These are phyloP conservation scores for Drosophila murphyi DNA, from an alignment of 1,140 invertebrate species.

Conservation along the genomic window DNA sequence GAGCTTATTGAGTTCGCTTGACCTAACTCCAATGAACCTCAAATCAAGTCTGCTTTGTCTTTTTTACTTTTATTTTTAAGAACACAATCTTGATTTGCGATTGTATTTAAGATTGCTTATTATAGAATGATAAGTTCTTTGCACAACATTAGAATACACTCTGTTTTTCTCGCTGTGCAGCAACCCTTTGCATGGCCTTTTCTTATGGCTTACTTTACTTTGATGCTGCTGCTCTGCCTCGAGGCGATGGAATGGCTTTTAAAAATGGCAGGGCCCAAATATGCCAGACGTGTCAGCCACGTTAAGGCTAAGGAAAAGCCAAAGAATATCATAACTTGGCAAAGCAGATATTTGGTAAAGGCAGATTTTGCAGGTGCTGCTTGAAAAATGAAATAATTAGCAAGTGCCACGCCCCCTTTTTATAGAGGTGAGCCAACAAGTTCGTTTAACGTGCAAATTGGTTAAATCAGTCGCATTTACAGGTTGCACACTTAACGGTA, in stretches of 20 bases:
- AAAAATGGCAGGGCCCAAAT: slow-evolving; percentile 62
- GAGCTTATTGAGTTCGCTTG: no score
- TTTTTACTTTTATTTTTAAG: no score
- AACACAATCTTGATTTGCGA: no score
- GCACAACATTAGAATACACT: background rate
- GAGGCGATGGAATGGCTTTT: slow-evolving; percentile 42
- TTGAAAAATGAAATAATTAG: slow-evolving; percentile 47
- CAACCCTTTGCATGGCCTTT: slow-evolving; percentile 5
- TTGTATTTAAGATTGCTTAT: no score
- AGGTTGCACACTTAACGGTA: slow-evolving; percentile 70
- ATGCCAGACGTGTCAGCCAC: slow-evolving; percentile 35
- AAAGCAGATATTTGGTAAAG: background rate
- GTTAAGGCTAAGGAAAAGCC: background rate
- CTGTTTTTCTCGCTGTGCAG: background rate
- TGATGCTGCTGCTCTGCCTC: slow-evolving; percentile 32
- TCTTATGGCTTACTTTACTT: slow-evolving; percentile 20
- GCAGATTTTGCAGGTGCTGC: slow-evolving; percentile 12
- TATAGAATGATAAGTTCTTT: no score
- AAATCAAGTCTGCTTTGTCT: background rate
- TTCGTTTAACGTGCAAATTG: slow-evolving; percentile 52
- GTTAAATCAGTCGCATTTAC: slow-evolving; percentile 67
- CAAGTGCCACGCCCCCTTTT: slow-evolving; percentile 20
- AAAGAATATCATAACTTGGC: background rate
- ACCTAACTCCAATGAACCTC: background rate
- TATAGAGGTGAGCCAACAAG: background rate